phyloP scores from a whole-genome alignment of 2,888 invertebrate species.

The Scelioninae gen. 1 region DNA sequence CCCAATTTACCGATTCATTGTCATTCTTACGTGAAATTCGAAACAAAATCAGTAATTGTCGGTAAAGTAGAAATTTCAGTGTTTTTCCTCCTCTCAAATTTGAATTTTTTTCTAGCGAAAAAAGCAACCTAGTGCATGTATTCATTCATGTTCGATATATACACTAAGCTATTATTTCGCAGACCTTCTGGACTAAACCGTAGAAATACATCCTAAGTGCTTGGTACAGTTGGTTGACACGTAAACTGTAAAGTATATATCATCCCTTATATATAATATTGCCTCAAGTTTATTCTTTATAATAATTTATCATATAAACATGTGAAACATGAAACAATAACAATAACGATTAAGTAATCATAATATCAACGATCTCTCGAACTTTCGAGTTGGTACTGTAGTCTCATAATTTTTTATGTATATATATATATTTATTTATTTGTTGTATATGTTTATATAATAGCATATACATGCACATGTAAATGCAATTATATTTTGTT shows the following conservation, averaged over 20 bases:
- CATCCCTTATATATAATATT: constrained; percentile 53
- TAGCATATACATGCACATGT: constrained; percentile 32
- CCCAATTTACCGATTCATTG: too few species aligned
- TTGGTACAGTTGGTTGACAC: constrained; percentile 18
- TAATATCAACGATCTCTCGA: constrained; percentile 65
- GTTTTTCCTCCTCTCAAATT: too few species aligned
- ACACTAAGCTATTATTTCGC: too few species aligned
- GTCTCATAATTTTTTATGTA: constrained; percentile 47
- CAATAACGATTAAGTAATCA: constrained; percentile 63
- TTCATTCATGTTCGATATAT: too few species aligned
- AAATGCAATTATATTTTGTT: constrained; percentile 39
- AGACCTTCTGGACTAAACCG: too few species aligned
- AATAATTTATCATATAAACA: constrained; percentile 60
- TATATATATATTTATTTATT: constrained; percentile 35
- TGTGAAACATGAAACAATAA: constrained; percentile 66
- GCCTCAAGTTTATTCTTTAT: constrained; percentile 41
- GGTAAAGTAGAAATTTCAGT: too few species aligned
- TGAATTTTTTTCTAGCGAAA: too few species aligned
- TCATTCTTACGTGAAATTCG: too few species aligned
- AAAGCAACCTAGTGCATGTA: too few species aligned
- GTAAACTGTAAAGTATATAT: constrained; percentile 41
- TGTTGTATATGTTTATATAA: constrained; percentile 27
- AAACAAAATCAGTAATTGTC: too few species aligned
- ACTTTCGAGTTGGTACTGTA: constrained; percentile 68
- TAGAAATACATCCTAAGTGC: too few species aligned